Conservation (phyloP, 2,888 invertebrate species). For the Aspidapion aeneum region DNA sequence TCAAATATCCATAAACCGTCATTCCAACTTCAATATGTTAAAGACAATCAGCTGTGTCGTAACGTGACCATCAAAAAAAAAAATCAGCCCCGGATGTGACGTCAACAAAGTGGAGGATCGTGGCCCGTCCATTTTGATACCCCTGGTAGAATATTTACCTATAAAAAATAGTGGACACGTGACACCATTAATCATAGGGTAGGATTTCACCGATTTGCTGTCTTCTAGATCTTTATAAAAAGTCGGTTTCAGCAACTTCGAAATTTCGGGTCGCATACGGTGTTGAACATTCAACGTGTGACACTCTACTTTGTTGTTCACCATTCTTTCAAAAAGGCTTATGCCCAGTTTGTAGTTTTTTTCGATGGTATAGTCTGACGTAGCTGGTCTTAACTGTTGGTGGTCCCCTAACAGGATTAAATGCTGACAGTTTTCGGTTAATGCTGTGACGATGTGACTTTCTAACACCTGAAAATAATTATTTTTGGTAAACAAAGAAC, state of each 20-base stretch:
- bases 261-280: constrained; percentile 69
- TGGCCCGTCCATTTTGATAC: too few relatives aligned
- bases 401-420: constrained; percentile 56
- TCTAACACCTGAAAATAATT: constrained; percentile 65
- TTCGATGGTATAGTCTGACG: constrained; percentile 65
- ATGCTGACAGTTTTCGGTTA: constrained; percentile 71
- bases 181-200: constrained; percentile 59
- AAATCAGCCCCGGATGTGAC: too few relatives aligned
- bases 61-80: too few relatives aligned
- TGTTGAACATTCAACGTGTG: constrained; percentile 60
- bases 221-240: constrained; percentile 64
- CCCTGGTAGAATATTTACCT: too few relatives aligned
- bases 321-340: constrained; percentile 78
- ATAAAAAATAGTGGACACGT: constrained; percentile 64
- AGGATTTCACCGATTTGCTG: constrained; percentile 53
- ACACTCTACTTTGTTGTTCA: constrained; percentile 51
- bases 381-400: constrained; percentile 64
- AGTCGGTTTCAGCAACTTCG: constrained; percentile 57
- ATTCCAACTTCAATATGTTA: too few relatives aligned
- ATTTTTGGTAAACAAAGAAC: too few relatives aligned
- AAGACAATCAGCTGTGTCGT: too few relatives aligned
- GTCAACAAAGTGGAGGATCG: too few relatives aligned
- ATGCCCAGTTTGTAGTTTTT: constrained; percentile 65
- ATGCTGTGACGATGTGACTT: constrained; percentile 72
- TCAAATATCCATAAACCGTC: too few relatives aligned